A percentile compares a stretch with the other conserved stretches of the same genome.
phyloP scores from a whole-genome alignment of 2,113 vertebrate species.

The Otis tarda region DNA sequence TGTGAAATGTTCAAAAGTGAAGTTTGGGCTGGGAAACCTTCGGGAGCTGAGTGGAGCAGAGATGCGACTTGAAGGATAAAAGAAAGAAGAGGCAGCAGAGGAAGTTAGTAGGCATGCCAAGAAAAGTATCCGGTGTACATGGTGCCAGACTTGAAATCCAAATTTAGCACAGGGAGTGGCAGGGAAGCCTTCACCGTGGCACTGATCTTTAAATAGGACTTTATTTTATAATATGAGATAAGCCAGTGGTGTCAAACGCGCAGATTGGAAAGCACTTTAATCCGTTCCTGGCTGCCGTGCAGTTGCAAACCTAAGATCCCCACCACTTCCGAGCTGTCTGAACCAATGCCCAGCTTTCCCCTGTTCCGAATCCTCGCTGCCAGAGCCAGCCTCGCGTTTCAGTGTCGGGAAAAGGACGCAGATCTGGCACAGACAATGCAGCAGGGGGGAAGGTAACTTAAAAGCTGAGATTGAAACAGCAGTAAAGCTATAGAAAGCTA shows the following conservation, averaged over 20 bases:
- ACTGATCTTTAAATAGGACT: conserved; percentile 66
- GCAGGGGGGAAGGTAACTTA: not conserved
- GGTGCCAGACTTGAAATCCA: conserved; percentile 52
- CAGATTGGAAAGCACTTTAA: not conserved
- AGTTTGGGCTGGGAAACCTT: not conserved
- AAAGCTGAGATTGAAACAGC: not conserved
- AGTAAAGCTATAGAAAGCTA: not conserved
- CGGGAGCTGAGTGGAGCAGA: not conserved
- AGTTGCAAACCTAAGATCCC: not conserved
- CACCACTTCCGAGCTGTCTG: conserved; percentile 52
- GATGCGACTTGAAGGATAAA: not conserved
- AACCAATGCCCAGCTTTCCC: conserved; percentile 16
- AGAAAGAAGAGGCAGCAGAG: conserved; percentile 32
- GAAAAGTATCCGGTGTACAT: conserved; percentile 51
- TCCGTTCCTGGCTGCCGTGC: not conserved
- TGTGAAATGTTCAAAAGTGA: not conserved
- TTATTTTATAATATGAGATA: conserved; percentile 50
- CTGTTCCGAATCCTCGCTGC: not conserved
- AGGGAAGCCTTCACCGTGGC: conserved; percentile 53
- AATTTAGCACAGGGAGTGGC: conserved; percentile 49
- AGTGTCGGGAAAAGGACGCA: not conserved
- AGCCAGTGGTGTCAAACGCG: conserved; percentile 3
- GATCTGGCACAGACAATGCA: not conserved
- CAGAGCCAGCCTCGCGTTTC: conserved; percentile 14
- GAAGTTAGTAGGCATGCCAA: conserved; percentile 47